Evolutionary conservation across 2,113 vertebrate species (phyloP).

Genomic region (Dicentrarchus labrax): DNA sequence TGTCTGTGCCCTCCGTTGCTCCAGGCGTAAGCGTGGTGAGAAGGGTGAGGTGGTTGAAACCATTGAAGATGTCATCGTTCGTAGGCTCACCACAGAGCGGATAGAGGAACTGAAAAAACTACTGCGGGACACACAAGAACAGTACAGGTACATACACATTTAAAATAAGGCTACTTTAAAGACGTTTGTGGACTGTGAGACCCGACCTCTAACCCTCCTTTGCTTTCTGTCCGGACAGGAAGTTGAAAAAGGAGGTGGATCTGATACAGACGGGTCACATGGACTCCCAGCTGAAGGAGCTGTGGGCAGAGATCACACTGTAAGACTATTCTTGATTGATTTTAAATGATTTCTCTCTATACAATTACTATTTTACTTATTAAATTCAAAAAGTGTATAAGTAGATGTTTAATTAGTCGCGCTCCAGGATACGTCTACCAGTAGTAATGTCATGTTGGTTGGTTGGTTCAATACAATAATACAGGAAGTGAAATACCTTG

Average conservation of each 20-base stretch:
- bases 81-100: slow-evolving; percentile 93
- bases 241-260: slow-evolving; percentile 97
- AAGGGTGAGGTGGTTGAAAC: slow-evolving; percentile 99
- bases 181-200: neutral
- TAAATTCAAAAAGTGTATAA: too few species aligned
- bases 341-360: neutral
- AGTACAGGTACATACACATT: slow-evolving; percentile 89
- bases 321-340: slow-evolving; percentile 71
- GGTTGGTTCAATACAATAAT: too few species aligned
- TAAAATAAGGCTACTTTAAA: neutral
- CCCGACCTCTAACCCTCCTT: neutral
- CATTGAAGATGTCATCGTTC: slow-evolving; percentile 98
- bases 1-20: neutral
- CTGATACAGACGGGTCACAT: slow-evolving; percentile 96
- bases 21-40: slow-evolving; percentile 96
- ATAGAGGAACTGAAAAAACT: slow-evolving; percentile 98
- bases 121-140: slow-evolving; percentile 97
- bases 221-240: slow-evolving; percentile 83
- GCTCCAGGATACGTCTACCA: too few species aligned
- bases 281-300: slow-evolving; percentile 94
- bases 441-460: too few species aligned
- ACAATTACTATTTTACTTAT: too few species aligned
- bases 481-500: too few species aligned
- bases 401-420: too few species aligned
- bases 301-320: slow-evolving; percentile 93